Evolutionary conservation across 2,797 vertebrate genomes (phyloP).

Genomic region (Bradypodion pumilum): DNA sequence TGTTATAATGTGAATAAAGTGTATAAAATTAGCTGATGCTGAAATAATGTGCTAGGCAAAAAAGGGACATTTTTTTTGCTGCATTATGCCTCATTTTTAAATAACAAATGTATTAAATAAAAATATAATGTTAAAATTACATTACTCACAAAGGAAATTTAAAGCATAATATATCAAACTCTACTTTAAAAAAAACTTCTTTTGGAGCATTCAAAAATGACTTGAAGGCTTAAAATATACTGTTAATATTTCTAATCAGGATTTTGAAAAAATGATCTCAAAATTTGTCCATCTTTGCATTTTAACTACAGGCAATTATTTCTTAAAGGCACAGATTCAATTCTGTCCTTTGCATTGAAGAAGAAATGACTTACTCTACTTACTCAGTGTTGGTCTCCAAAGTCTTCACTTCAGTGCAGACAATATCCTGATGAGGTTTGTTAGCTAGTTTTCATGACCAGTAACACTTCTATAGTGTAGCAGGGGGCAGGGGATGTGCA

Average conservation of each 20-base stretch:
- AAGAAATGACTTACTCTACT: background rate
- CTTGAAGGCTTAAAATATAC: background rate
- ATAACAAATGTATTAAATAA: constrained; percentile 47
- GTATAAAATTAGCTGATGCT: constrained; percentile 38
- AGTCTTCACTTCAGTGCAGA: background rate
- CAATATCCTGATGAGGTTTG: too few relatives aligned
- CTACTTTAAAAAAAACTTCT: constrained; percentile 48
- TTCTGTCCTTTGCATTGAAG: background rate
- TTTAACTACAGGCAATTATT: background rate
- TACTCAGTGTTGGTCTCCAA: background rate
- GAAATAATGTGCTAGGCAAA: constrained; percentile 50
- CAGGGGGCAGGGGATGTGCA: too few relatives aligned
- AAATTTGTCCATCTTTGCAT: background rate
- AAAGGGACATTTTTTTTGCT: constrained; percentile 52
- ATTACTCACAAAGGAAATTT: constrained; percentile 40
- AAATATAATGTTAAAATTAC: constrained; percentile 33
- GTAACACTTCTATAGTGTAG: too few relatives aligned
- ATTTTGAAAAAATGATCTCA: background rate
- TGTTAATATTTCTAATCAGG: background rate
- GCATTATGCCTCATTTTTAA: constrained; percentile 50
- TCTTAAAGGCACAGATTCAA: background rate
- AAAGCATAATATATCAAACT: constrained; percentile 27
- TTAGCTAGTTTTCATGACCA: background rate
- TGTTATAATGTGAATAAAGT: constrained; percentile 30
- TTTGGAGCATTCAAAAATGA: background rate